Evolutionary conservation across 2,888 invertebrate genomes (phyloP), one percentile per base, ranked within the genome.

Genomic region (Tetrapedia diversipes): DNA sequence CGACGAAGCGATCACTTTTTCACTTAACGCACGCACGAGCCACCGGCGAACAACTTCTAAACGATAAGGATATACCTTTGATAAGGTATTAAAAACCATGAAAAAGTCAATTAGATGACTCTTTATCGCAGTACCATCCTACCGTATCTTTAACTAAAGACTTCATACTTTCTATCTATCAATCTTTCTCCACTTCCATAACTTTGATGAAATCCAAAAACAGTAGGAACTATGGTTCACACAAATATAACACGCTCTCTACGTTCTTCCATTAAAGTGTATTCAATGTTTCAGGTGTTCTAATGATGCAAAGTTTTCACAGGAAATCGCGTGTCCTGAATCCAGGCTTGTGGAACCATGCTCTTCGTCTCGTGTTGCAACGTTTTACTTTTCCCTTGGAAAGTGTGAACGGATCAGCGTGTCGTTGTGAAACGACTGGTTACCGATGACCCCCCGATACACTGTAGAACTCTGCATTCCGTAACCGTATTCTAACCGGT

Each of bases 1-100:
- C 11, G 43, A 53, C 47, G 45, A 11, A 22, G 39, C 45, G 32
- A 24, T 37, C 67, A 76, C 63, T 75, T 67, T 76, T 56, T 77
- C 77, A 69, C 63, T 77, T 64, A 29, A 51, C 53, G 37, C 68
- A 7, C n/a, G 14, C 64, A 39, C 60, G 22, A 59, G 10, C 16
- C 57, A 27, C 34, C 22, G 34, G 22, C n/a, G 10, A 41, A 45
- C 29, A 11, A 45, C 45, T 16, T 74, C 51, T 19, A 49, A 11
- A 41, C 6, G 4, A 14, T 1, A 34, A 24, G 10, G 11, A 27
- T 11, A 64, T 41, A 32, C 27, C 56, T 4, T 34, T 24, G 10
- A 4, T 24, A 24, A 41, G 14, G 19, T 19, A 27, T 41, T 11
- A 45, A 19, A n/a, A 0, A 22, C 29, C 0, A 45, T 11, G 27